Base-by-base conservation (phyloP, 2,888 invertebrate genomes). In the Prostheceraeus crozeri region DNA sequence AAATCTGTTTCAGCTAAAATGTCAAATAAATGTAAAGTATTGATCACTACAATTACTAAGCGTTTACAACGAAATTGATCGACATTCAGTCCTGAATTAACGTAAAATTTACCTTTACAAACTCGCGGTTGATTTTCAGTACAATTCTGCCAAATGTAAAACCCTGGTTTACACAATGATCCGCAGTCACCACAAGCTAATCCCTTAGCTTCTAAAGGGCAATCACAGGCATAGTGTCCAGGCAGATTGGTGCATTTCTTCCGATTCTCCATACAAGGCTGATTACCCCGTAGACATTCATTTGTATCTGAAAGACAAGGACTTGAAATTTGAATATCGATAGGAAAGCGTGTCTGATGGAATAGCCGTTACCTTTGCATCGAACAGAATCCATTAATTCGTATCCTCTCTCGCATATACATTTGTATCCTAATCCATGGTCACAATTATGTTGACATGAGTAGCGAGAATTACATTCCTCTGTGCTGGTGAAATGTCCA, bases 371-470 rank as follows among this genome's bases (percentile, higher is more conserved):
- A n/a, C 33, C 33, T n/a, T 8, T 11, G 14, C 30, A 27, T 28
- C 19, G 27, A 6, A 28, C 53, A 53, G 23, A 23, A 14, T 28
- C 27, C 28, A 27, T 31, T 28, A 53, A 19, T 14, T 19, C 30
- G 28, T 27, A 53, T 3, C 53, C 53, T n/a, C 53, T 11, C 28
- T 53, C 30, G 14, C 53, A 53, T n/a, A 28, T 33, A 14, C 53
- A 53, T 40, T 31, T 53, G 53, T 53, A 31, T 11, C 53, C 53
- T 30, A 19, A 21, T 48, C 53, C 53, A 3, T 28, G 53, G 19
- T 53, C 53, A 33, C 53, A 53, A 3, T 28, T 27, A 33, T 53
- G 53, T 27, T 28, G 19, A 14, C 53, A 53, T 3, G 53, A 28
- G 28, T 53, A 53, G 3, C 53, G 28, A 21, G 27, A 31, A 16